phyloP scores from a whole-genome alignment of 1,140 invertebrate species.

The Cotesia typhae region DNA sequence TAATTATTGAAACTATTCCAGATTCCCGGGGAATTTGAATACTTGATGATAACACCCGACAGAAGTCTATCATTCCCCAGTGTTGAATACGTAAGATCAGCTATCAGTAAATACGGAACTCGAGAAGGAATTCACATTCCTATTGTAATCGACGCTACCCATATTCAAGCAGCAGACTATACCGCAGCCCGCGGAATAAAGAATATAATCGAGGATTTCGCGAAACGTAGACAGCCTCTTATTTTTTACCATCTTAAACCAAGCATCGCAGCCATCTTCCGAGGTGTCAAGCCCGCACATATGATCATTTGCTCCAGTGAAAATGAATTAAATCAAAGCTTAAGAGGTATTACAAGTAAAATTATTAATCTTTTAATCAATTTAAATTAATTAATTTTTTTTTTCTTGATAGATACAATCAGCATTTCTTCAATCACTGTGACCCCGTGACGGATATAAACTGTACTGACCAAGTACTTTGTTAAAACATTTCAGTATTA shows the following conservation, averaged over 20 bases:
- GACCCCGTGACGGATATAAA: not conserved
- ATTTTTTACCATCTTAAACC: slow-evolving; percentile 81
- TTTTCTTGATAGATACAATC: not conserved
- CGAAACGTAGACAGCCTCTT: slow-evolving; percentile 75
- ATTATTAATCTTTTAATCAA: not conserved
- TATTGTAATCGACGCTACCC: slow-evolving; percentile 79
- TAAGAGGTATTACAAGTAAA: slow-evolving; percentile 60
- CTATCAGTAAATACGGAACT: slow-evolving; percentile 76
- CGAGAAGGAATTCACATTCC: slow-evolving; percentile 70
- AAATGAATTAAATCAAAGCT: slow-evolving; percentile 70
- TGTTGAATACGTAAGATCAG: slow-evolving; percentile 79
- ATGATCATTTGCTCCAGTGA: slow-evolving; percentile 73
- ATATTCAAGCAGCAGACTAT: slow-evolving; percentile 81
- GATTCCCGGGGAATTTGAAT: slow-evolving; percentile 71
- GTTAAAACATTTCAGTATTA: too few species aligned
- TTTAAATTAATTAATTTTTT: not conserved
- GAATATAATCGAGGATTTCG: slow-evolving; percentile 78
- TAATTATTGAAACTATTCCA: slow-evolving; percentile 45
- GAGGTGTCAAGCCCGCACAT: slow-evolving; percentile 74
- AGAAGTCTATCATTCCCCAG: slow-evolving; percentile 79
- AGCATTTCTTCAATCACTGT: not conserved
- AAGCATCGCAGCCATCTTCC: slow-evolving; percentile 74
- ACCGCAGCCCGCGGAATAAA: slow-evolving; percentile 81
- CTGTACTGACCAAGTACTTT: not conserved
- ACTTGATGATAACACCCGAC: slow-evolving; percentile 76